Conservation (phyloP, 2,113 vertebrate genomes). For the Alexandromys fortis region DNA sequence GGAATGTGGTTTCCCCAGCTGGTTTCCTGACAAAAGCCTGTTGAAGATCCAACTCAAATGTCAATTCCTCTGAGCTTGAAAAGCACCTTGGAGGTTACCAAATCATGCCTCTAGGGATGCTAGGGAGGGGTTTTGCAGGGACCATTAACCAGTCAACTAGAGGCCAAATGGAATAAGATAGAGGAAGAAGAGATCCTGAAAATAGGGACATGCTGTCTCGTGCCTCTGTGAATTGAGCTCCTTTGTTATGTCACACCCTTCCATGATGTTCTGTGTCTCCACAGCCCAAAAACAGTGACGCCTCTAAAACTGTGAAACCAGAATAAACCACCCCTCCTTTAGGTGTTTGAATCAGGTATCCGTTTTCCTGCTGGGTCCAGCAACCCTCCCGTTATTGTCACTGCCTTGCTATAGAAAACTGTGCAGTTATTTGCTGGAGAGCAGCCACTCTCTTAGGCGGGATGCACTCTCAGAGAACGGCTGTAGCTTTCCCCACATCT, state of each 20-base stretch:
- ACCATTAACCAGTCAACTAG: background rate
- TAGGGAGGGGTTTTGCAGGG: background rate
- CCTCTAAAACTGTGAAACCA: background rate
- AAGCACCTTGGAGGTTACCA: background rate
- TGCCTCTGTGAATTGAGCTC: background rate
- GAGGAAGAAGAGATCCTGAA: background rate
- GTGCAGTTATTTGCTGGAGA: accelerated
- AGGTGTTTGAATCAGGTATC: background rate
- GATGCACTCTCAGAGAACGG: background rate
- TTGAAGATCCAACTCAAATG: background rate
- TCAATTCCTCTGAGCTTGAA: background rate
- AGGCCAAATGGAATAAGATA: background rate
- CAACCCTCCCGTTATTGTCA: background rate
- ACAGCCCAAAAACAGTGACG: background rate
- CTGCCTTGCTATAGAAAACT: background rate
- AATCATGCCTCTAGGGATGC: background rate
- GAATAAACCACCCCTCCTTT: background rate
- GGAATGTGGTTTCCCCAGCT: background rate
- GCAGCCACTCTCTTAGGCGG: background rate
- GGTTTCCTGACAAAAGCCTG: background rate
- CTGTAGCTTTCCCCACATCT: background rate
- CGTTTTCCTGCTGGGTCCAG: too few species aligned
- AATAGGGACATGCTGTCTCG: background rate
- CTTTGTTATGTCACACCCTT: background rate
- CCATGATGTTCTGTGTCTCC: background rate